These are phyloP conservation scores for Synaphobranchus kaupii DNA, from an alignment of 2,797 vertebrate genomes.

Conservation along the genomic window DNA sequence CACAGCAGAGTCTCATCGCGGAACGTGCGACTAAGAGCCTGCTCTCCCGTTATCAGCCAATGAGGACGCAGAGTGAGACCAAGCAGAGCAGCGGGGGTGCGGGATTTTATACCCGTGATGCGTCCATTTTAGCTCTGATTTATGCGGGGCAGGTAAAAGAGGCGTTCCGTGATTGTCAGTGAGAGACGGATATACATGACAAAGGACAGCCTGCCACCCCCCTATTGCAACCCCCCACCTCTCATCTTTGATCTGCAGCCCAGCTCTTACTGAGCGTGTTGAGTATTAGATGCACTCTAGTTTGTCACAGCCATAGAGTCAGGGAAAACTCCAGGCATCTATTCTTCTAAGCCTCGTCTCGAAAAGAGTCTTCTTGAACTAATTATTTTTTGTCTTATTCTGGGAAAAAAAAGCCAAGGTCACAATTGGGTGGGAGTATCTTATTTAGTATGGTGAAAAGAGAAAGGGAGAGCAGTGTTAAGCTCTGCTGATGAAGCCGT, in stretches of 20 bases:
- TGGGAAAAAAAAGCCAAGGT: neutral
- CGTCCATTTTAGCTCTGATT: neutral
- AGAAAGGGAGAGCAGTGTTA: neutral
- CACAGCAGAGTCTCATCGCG: neutral
- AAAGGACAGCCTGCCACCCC: neutral
- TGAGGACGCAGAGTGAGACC: neutral
- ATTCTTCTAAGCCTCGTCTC: neutral
- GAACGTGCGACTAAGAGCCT: neutral
- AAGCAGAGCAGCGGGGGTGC: neutral
- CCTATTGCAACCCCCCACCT: too few species aligned
- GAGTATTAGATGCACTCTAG: neutral
- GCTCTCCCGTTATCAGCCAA: neutral
- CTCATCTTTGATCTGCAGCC: conserved; percentile 2
- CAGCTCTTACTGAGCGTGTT: neutral
- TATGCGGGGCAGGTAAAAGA: neutral
- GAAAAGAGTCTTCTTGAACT: neutral
- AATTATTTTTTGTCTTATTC: neutral
- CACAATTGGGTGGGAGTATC: neutral
- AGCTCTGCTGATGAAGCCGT: neutral
- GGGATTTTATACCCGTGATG: neutral
- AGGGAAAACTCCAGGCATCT: neutral
- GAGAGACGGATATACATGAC: neutral
- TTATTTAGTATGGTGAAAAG: neutral
- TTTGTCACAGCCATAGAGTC: neutral
- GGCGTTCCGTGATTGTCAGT: neutral